These are phyloP conservation scores for Solea senegalensis DNA, from an alignment of 2,113 vertebrate species.

Conservation along the genomic window DNA sequence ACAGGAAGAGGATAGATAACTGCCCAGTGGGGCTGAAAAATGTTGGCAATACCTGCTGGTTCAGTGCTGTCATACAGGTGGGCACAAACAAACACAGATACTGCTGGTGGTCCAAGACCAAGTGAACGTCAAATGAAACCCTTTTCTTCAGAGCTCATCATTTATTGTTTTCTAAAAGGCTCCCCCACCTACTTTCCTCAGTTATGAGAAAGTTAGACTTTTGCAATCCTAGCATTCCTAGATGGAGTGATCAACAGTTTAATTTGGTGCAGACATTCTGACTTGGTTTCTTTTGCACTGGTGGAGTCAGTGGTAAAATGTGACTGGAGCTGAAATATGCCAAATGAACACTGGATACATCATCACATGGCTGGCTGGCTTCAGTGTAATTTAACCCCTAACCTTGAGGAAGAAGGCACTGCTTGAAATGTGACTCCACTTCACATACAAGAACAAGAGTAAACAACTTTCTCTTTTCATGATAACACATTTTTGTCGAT, in stretches of 20 bases:
- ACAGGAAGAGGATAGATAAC: constrained; percentile 92
- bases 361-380: constrained; percentile 79
- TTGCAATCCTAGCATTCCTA: background rate
- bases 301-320: constrained; percentile 30
- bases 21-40: constrained; percentile 97
- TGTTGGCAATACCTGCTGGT: constrained; percentile 99
- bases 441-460: constrained; percentile 40
- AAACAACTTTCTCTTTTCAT: constrained; percentile 59
- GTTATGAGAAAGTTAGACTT: background rate
- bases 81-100: constrained; percentile 12
- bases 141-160: background rate
- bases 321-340: constrained; percentile 62
- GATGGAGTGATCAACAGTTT: background rate
- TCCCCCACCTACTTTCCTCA: background rate
- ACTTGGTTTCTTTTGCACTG: constrained; percentile 10
- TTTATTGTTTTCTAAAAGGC: too few relatives aligned
- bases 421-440: constrained; percentile 22
- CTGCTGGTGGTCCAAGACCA: background rate
- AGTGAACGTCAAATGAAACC: background rate
- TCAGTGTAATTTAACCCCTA: constrained; percentile 64
- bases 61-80: constrained; percentile 99
- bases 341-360: constrained; percentile 71
- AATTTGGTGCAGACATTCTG: background rate
- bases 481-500: background rate
- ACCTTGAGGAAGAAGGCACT: constrained; percentile 28